Percentiles rank a stretch among this genome's conserved stretches.
phyloP scores from a whole-genome alignment of 2,113 vertebrate genomes.

The Merops nubicus region DNA sequence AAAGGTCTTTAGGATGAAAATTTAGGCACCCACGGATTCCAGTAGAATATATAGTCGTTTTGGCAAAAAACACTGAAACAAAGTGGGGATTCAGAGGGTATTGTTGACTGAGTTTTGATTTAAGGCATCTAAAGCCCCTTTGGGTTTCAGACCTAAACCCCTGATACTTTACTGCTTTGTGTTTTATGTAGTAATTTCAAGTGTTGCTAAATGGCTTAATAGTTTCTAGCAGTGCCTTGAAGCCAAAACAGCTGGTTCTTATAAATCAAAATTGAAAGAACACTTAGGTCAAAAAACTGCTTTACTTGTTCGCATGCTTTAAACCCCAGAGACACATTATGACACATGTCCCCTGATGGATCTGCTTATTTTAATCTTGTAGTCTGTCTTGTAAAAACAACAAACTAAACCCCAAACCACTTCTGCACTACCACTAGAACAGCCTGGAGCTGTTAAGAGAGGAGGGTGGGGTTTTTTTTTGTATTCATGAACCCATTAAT shows the following conservation, averaged over 20 bases:
- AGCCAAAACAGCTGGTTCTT: slow-evolving; percentile 3
- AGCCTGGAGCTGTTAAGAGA: neutral
- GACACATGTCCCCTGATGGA: neutral
- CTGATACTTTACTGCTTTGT: neutral
- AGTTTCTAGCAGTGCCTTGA: neutral
- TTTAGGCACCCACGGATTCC: neutral
- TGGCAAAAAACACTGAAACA: neutral
- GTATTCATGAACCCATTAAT: neutral
- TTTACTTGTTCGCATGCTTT: neutral
- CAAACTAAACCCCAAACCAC: neutral
- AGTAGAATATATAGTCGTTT: neutral
- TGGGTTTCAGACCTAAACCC: neutral
- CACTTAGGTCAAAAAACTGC: neutral
- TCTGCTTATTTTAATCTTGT: neutral
- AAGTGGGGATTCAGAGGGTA: neutral
- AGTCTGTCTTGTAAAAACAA: neutral
- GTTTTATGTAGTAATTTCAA: neutral
- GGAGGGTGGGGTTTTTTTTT: neutral
- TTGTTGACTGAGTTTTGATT: neutral
- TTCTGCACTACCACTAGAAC: neutral
- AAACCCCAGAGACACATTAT: neutral
- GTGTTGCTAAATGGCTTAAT: neutral
- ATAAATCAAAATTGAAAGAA: slow-evolving; percentile 8
- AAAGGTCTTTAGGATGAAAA: neutral
- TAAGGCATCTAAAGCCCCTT: neutral